Percentiles rank a stretch among this genome's conserved stretches.
Evolutionary conservation across 2,113 vertebrate genomes (phyloP).

Genomic region (Procavia capensis): DNA sequence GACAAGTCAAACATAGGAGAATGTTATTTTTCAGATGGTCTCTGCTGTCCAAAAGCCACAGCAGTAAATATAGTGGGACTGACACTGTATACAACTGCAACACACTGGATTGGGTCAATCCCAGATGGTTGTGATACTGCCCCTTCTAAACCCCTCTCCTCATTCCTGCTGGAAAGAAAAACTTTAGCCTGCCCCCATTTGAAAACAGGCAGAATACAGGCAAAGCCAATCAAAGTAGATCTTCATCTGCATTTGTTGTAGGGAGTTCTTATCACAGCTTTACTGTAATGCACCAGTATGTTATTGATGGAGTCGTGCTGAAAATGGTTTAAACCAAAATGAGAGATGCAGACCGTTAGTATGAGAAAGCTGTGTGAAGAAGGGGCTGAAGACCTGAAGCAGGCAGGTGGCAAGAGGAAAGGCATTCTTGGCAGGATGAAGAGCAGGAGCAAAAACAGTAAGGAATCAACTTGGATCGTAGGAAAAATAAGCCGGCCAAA

Average conservation of each 20-base stretch:
- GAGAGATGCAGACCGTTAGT: not conserved
- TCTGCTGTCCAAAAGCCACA: not conserved
- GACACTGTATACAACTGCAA: not conserved
- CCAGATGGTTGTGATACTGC: not conserved
- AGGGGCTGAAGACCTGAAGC: not conserved
- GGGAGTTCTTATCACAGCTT: not conserved
- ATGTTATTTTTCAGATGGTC: conserved; percentile 4
- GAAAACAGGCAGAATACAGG: not conserved
- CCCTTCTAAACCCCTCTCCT: not conserved
- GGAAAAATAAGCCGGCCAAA: not conserved
- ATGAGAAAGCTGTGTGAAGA: not conserved
- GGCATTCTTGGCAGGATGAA: not conserved
- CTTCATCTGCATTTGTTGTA: not conserved
- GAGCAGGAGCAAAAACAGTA: not conserved
- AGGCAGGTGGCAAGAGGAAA: not conserved
- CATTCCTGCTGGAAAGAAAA: not conserved
- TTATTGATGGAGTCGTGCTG: not conserved
- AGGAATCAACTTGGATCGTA: not conserved
- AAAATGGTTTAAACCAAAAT: not conserved
- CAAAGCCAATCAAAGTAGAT: not conserved
- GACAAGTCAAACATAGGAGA: not conserved
- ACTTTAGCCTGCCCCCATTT: not conserved
- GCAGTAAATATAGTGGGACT: not conserved
- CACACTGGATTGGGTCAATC: not conserved
- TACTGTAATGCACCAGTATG: not conserved